Base-by-base conservation (phyloP, 2,888 invertebrate species). In the Blera fallax region DNA sequence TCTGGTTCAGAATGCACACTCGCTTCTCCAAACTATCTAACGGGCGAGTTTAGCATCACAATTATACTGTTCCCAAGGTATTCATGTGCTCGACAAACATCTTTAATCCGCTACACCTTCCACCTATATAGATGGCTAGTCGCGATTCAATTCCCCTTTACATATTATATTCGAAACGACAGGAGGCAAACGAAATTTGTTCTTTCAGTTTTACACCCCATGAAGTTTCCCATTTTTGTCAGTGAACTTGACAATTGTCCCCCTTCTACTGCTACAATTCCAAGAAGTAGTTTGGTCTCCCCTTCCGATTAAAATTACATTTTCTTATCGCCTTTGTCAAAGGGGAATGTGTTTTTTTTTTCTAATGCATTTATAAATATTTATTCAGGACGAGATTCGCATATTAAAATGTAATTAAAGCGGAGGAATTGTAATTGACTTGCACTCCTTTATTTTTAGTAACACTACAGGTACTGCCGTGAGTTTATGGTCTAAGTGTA, bases 331-430 rank as follows among this genome's bases (percentile, higher is more conserved):
- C 14, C 48, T 60, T 24, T 34, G 14, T 18, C 34, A 58, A 24
- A 27, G 50, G 50, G 27, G 18, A 16, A 18, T 10, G 4, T 21
- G 11, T 50, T 29, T 18, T 52, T 50, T 52, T 52, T 52, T 62
- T 45, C 10, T 62, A 43, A 56, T 27, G 54, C 54, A 43, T 65
- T 65, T 56, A 56, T 65, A 74, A 65, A 64, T 65, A 56, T 74
- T 74, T 65, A 74, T 65, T 74, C 45, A 18, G 45, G 54, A 48
- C 65, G 65, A 54, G 74, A 56, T 64, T 56, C 54, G 64, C 74
- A 74, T 56, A 74, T 74, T 74, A 65, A 74, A 74, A 74, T 65
- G 74, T 74, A 74, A 74, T 74, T 65, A 74, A 65, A 56, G 74
- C 40, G 74, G 14, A 62, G 52, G n/a, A 43, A 74, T 14, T 64